Evolutionary conservation across 2,797 vertebrate species (phyloP).

Genomic region (Poeciliopsis gracilis): DNA sequence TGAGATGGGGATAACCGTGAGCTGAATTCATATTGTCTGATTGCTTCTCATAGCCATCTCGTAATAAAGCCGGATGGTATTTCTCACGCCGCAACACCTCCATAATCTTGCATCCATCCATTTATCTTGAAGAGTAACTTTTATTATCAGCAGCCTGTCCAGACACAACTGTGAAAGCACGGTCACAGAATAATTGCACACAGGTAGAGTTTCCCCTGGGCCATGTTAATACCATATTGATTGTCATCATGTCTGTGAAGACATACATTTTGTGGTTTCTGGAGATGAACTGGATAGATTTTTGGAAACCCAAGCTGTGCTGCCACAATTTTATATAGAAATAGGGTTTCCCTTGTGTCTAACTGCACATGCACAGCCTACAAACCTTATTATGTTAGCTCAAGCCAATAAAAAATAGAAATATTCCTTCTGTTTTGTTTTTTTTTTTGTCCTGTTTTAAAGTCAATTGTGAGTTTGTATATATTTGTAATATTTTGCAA

Average conservation of each 20-base stretch:
- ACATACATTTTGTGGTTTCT: neutral
- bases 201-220: neutral
- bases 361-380: neutral
- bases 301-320: neutral
- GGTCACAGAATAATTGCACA: neutral
- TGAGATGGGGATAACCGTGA: conserved; percentile 24
- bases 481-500: neutral
- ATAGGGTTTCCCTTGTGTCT: neutral
- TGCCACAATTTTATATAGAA: neutral
- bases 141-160: neutral
- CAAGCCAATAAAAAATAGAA: neutral
- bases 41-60: conserved; percentile 22
- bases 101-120: neutral
- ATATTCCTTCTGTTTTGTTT: neutral
- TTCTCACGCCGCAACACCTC: neutral
- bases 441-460: neutral
- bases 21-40: conserved; percentile 47
- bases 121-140: neutral
- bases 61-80: conserved; percentile 4
- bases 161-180: neutral
- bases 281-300: neutral
- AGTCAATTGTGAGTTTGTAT: neutral
- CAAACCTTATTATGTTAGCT: neutral
- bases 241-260: neutral
- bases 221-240: neutral